Conservation (phyloP, 30 jellyfish, hydroid and myxozoan species). For the Aurelia aurita complex sp. Pacific region DNA sequence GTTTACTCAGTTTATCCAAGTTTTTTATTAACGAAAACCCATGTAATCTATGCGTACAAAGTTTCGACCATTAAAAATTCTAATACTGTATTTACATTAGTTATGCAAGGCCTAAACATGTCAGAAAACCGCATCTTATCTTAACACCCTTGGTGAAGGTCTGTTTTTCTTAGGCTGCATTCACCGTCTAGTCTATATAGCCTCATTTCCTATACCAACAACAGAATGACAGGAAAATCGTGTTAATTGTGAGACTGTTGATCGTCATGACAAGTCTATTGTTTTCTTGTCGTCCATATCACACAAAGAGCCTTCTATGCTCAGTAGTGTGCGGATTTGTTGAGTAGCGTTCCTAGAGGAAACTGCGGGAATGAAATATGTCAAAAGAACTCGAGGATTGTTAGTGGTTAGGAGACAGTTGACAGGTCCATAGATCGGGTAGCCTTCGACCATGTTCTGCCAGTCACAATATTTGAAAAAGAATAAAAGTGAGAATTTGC, state of each 20-base stretch:
- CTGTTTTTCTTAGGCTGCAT: not conserved
- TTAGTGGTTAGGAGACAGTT: conserved; percentile 51
- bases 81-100: too few relatives aligned
- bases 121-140: too few relatives aligned
- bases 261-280: conserved; percentile 60
- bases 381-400: conserved; percentile 67
- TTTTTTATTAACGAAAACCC: too few relatives aligned
- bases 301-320: conserved; percentile 74
- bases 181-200: conserved; percentile 43
- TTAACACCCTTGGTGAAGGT: too few relatives aligned
- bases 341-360: conserved; percentile 53
- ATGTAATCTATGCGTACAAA: too few relatives aligned
- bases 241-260: conserved; percentile 54
- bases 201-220: conserved; percentile 67
- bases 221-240: conserved; percentile 64
- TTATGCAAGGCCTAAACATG: too few relatives aligned
- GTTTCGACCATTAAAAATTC: too few relatives aligned
- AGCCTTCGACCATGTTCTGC: conserved; percentile 41
- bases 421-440: conserved; percentile 68
- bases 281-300: conserved; percentile 58
- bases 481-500: conserved; percentile 11
- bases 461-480: conserved; percentile 1
- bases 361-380: conserved; percentile 64
- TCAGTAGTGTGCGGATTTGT: conserved; percentile 63
- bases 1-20: too few relatives aligned